These are phyloP conservation scores for Araneus ventricosus DNA, from an alignment of 1,140 invertebrate species.

Conservation along the genomic window DNA sequence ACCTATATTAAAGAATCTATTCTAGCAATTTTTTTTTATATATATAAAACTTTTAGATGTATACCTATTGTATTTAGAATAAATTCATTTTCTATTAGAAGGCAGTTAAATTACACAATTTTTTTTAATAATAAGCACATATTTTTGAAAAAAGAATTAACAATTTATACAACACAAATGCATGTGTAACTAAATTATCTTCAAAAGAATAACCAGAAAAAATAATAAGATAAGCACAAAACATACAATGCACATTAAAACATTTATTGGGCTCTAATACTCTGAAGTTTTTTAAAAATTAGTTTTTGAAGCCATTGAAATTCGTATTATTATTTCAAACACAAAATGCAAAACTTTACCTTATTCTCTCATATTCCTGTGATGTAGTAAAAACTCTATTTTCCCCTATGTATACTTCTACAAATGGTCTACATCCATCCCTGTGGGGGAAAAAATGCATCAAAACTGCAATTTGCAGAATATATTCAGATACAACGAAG, in stretches of 20 bases:
- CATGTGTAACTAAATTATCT: not conserved
- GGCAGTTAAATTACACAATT: not conserved
- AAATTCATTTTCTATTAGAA: too few relatives aligned
- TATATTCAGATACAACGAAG: too few relatives aligned
- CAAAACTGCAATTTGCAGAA: not conserved
- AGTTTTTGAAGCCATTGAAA: not conserved
- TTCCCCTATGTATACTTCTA: slow-evolving; percentile 95
- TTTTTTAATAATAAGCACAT: not conserved
- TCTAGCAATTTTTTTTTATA: too few relatives aligned
- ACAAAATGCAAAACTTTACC: slow-evolving; percentile 48
- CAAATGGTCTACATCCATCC: slow-evolving; percentile 95
- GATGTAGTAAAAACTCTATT: slow-evolving; percentile 89
- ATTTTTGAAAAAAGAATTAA: not conserved
- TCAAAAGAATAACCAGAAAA: too few relatives aligned
- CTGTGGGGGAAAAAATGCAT: slow-evolving; percentile 79
- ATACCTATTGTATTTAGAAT: too few relatives aligned
- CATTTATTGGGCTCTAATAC: too few relatives aligned
- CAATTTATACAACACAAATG: not conserved
- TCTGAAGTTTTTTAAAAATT: not conserved
- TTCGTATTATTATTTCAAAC: not conserved
- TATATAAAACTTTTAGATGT: too few relatives aligned
- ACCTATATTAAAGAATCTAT: too few relatives aligned
- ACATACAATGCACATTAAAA: not conserved
- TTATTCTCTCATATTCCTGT: slow-evolving; percentile 90
- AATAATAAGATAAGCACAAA: not conserved